phyloP scores from a whole-genome alignment of 1,140 invertebrate genomes.

The Steinernema khuongi region DNA sequence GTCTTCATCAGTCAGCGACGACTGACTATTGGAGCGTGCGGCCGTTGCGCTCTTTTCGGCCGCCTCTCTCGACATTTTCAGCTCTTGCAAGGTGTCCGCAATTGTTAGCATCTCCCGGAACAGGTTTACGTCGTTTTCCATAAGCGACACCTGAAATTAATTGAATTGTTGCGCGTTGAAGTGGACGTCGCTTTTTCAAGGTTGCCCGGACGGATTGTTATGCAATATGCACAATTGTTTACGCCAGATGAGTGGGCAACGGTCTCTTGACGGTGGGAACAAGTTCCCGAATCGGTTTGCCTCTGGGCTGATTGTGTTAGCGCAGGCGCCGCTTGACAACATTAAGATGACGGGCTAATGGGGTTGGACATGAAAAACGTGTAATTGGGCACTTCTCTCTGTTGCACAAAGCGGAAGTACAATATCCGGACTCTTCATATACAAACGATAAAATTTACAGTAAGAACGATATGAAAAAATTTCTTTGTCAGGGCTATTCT shows the following conservation, averaged over 20 bases:
- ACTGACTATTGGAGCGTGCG: conserved; percentile 15
- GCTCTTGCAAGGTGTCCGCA: conserved; percentile 10
- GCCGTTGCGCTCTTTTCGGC: no score
- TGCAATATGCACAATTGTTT: conserved; percentile 11
- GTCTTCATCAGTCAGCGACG: neutral
- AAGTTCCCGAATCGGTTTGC: neutral
- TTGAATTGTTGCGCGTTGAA: neutral
- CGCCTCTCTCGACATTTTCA: conserved; percentile 15
- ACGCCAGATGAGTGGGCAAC: neutral
- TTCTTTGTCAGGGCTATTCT: no score
- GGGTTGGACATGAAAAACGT: neutral
- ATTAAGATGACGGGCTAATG: neutral
- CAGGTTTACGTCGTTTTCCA: conserved; percentile 21
- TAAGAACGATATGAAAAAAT: no score
- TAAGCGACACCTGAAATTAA: conserved; percentile 17
- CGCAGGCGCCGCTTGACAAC: no score
- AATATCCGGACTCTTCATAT: no score
- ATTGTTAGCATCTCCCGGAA: conserved; percentile 11
- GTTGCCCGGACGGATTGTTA: neutral
- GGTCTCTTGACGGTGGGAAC: neutral
- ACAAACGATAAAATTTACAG: no score
- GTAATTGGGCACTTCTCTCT: neutral
- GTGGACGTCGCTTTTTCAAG: neutral
- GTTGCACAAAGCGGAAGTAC: no score
- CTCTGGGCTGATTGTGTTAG: neutral